phyloP scores from a whole-genome alignment of 2,888 invertebrate species.

The Eucera pruinosa region DNA sequence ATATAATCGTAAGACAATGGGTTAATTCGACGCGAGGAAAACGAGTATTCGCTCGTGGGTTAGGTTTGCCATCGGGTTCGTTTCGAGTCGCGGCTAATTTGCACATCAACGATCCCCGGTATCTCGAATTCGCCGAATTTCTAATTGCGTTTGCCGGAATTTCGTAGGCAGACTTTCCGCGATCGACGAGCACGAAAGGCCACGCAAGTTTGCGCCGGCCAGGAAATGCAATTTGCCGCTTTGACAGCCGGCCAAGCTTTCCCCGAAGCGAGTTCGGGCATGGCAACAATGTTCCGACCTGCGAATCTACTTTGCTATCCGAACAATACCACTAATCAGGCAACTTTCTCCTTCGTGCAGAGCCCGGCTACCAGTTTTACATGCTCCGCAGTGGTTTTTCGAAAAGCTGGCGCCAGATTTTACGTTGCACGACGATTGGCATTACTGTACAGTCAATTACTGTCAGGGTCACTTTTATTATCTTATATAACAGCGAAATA shows the following conservation, averaged over 20 bases:
- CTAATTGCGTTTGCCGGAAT: slow-evolving; percentile 45
- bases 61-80: too few relatives aligned
- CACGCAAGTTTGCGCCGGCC: slow-evolving; percentile 33
- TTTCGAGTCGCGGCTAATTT: slow-evolving; percentile 4
- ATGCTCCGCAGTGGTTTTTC: too few relatives aligned
- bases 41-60: too few relatives aligned
- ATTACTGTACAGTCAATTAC: too few relatives aligned
- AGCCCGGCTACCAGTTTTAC: not conserved
- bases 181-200: slow-evolving; percentile 25
- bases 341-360: too few relatives aligned
- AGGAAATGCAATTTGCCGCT: slow-evolving; percentile 71
- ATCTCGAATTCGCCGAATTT: slow-evolving; percentile 36
- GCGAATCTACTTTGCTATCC: slow-evolving; percentile 68
- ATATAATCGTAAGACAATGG: too few relatives aligned
- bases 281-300: slow-evolving; percentile 65
- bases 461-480: too few relatives aligned
- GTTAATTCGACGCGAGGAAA: too few relatives aligned
- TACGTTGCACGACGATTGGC: too few relatives aligned
- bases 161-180: slow-evolving; percentile 33
- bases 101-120: slow-evolving; percentile 5
- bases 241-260: slow-evolving; percentile 66
- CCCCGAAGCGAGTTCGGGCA: slow-evolving; percentile 68
- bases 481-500: too few relatives aligned
- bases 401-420: too few relatives aligned
- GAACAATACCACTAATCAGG: slow-evolving; percentile 54